phyloP scores from a whole-genome alignment of 64 coral and sea anemone species.

The Trachythela sp. region DNA sequence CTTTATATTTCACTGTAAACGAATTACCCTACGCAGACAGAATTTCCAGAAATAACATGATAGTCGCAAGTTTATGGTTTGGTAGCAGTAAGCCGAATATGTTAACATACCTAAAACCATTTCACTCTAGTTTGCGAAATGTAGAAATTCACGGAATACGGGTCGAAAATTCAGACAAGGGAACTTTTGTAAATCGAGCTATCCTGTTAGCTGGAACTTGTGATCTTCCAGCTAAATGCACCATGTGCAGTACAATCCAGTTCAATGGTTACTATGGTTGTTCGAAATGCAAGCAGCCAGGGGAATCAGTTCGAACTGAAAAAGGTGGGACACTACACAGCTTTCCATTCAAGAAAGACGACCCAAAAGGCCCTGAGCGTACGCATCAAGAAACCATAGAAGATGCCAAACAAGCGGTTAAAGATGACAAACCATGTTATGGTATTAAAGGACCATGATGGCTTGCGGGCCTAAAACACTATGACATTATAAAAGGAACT shows the following conservation, averaged over 20 bases:
- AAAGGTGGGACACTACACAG: background rate
- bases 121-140: slow-evolving; percentile 1
- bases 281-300: slow-evolving; percentile 45
- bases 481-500: slow-evolving; percentile 39
- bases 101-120: slow-evolving; percentile 61
- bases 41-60: slow-evolving; percentile 60
- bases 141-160: slow-evolving; percentile 42
- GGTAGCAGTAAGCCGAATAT: slow-evolving; percentile 59
- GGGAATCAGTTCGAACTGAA: slow-evolving; percentile 19
- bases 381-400: background rate
- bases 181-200: slow-evolving; percentile 36
- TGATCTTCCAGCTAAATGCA: slow-evolving; percentile 49
- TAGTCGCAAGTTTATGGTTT: slow-evolving; percentile 67
- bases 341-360: slow-evolving; percentile 28
- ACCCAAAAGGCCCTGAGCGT: background rate
- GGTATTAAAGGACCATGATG: slow-evolving; percentile 51
- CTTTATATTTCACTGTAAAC: slow-evolving; percentile 58
- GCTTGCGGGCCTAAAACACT: slow-evolving; percentile 38
- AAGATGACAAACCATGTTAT: background rate
- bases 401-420: slow-evolving; percentile 44
- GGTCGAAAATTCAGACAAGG: slow-evolving; percentile 16
- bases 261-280: slow-evolving; percentile 54
- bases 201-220: slow-evolving; percentile 29
- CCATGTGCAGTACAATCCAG: slow-evolving; percentile 53
- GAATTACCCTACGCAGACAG: slow-evolving; percentile 51